Conservation (phyloP, 53 echinoderm and acorn worm genomes). For the Zoroaster sp. region DNA sequence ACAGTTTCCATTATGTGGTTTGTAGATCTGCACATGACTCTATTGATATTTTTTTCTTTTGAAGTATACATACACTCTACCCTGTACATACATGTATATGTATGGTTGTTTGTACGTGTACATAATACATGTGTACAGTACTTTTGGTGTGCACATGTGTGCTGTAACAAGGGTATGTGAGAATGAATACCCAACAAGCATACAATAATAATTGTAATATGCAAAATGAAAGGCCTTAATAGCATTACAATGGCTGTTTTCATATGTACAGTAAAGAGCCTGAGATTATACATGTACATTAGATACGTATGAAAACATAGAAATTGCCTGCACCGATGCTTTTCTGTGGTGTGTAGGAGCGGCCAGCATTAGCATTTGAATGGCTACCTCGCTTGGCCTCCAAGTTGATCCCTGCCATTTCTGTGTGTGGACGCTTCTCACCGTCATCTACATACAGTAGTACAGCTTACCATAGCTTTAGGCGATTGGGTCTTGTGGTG, state of each 20-base stretch:
- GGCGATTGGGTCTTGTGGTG: too few species aligned
- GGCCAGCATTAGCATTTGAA: conserved; percentile 48
- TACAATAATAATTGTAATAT: too few species aligned
- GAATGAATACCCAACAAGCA: too few species aligned
- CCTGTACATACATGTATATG: not conserved
- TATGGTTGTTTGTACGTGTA: not conserved
- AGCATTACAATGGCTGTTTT: too few species aligned
- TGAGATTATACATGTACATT: not conserved
- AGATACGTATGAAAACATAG: not conserved
- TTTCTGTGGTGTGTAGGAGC: too few species aligned
- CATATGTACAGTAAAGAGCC: too few species aligned
- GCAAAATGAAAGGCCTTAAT: too few species aligned
- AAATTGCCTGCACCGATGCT: not conserved
- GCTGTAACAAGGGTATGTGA: too few species aligned
- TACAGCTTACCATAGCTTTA: not conserved
- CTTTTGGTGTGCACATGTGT: not conserved
- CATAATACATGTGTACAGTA: not conserved
- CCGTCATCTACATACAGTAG: not conserved
- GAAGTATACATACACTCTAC: not conserved
- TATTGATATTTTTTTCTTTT: not conserved
- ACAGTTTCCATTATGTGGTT: not conserved
- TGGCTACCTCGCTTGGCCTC: conserved; percentile 41
- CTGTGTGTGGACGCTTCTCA: not conserved
- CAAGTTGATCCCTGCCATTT: not conserved
- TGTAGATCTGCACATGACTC: not conserved